Evolutionary conservation across 2,888 invertebrate species (phyloP), one percentile per base, ranked within the genome.

Genomic region (Seira ritae): DNA sequence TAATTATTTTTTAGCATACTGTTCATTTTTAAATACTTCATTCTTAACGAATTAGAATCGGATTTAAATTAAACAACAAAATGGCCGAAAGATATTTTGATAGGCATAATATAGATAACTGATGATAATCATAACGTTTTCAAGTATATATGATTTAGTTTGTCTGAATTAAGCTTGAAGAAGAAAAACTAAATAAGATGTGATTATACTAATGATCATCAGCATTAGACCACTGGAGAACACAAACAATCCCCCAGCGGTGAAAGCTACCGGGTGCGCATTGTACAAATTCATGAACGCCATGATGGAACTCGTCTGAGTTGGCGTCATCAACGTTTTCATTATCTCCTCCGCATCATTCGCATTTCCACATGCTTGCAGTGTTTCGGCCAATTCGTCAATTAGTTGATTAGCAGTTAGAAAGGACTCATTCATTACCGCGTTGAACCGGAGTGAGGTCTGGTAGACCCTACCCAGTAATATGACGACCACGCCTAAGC

Each of bases 161-260:
- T 31, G 2, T 31, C 8, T 31, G 31, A 31, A 31, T 31, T 24
- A 37, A 65, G 84, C 80, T 19, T 84, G 84, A 12, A 84, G 46
- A 20, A 84, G 62, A 46, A 84, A 81, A 23, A 84, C 84, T 1
- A 84, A 68, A 22, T 84, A 84, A 6, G 84, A 78, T 1, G 73
- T 68, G 22, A 84, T 78, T 23, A 84, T 81, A 22, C 84, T 84
- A 6, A 84, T 20, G 12, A 81, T 84, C 77, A 77, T 81, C n/a
- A 81, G 71, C n/a, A 84, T 10, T 20, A 78, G 20, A 4, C 80
- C 78, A 19, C 81, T 20, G 15, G 78, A 71, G 24, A 84, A 84
- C 15, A 50, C 65, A 19, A 84, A 84, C 20, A 81, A 68, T 24
- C 84, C 84, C n/a, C 70, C 84, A 1, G 81, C 84, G 3, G 77